phyloP scores from a whole-genome alignment of 2,113 vertebrate species.

The Eptesicus fuscus region DNA sequence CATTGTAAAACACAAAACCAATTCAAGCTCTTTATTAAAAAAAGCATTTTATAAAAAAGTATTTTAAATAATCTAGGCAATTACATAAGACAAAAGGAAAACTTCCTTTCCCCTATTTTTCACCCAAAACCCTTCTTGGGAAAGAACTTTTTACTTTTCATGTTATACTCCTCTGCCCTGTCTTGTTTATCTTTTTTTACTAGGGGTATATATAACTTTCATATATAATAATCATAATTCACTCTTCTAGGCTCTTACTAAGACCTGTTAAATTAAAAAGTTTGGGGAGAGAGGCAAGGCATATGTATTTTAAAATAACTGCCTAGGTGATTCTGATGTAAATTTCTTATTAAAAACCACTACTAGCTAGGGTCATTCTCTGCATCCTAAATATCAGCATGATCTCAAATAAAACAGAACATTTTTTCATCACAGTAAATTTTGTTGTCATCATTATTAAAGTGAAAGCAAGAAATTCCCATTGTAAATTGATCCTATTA shows the following conservation, averaged over 20 bases:
- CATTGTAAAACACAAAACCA: neutral
- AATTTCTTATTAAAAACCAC: neutral
- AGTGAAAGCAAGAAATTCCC: neutral
- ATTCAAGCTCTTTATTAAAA: neutral
- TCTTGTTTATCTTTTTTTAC: slow-evolving; percentile 13
- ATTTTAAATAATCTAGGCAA: neutral
- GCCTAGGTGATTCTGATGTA: neutral
- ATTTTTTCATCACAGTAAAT: neutral
- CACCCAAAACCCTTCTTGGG: neutral
- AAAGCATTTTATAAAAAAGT: neutral
- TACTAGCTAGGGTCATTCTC: neutral
- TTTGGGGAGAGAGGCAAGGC: neutral
- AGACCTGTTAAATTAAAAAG: neutral
- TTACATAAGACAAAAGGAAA: neutral
- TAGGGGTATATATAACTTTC: neutral
- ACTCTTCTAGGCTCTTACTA: neutral
- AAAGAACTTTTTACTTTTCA: neutral
- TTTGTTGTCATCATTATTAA: neutral
- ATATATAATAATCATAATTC: neutral
- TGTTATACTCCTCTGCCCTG: neutral
- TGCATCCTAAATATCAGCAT: neutral
- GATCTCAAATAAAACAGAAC: neutral
- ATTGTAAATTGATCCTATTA: neutral
- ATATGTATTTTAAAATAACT: neutral
- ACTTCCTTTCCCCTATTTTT: neutral